phyloP scores from a whole-genome alignment of 2,797 vertebrate genomes.

The Yasuhikotakia modesta region DNA sequence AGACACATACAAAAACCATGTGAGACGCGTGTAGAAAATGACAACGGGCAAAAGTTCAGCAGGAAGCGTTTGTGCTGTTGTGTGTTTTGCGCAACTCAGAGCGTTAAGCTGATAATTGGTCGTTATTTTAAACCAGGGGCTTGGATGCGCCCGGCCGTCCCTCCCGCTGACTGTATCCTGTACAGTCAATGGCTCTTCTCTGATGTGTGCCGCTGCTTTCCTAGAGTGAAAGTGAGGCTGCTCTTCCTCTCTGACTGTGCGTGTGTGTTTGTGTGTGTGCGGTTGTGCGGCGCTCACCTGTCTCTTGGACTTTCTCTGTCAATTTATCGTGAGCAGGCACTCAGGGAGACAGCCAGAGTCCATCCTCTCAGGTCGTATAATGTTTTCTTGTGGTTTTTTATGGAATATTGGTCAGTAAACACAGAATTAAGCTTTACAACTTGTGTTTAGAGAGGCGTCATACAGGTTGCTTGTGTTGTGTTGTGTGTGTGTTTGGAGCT shows the following conservation, averaged over 20 bases:
- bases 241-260: constrained; percentile 10
- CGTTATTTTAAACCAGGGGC: constrained; percentile 68
- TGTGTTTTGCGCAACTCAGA: constrained; percentile 43
- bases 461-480: neutral
- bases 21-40: constrained; percentile 9
- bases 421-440: neutral
- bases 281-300: constrained; percentile 25
- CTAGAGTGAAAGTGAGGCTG: constrained; percentile 25
- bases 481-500: constrained; percentile 13
- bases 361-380: constrained; percentile 71
- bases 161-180: constrained; percentile 16
- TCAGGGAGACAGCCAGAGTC: constrained; percentile 28
- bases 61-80: constrained; percentile 15
- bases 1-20: no score
- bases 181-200: constrained; percentile 48
- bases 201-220: constrained; percentile 32
- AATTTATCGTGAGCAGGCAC: constrained; percentile 36
- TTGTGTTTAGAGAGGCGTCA: neutral
- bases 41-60: neutral
- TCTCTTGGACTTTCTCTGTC: constrained; percentile 35
- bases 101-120: constrained; percentile 58
- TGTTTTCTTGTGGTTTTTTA: constrained; percentile 6
- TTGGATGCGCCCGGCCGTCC: constrained; percentile 48
- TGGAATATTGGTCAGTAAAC: constrained; percentile 4
- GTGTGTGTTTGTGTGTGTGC: constrained; percentile 1